Evolutionary conservation across 2,797 vertebrate genomes (phyloP).

Genomic region (Pampus argenteus): DNA sequence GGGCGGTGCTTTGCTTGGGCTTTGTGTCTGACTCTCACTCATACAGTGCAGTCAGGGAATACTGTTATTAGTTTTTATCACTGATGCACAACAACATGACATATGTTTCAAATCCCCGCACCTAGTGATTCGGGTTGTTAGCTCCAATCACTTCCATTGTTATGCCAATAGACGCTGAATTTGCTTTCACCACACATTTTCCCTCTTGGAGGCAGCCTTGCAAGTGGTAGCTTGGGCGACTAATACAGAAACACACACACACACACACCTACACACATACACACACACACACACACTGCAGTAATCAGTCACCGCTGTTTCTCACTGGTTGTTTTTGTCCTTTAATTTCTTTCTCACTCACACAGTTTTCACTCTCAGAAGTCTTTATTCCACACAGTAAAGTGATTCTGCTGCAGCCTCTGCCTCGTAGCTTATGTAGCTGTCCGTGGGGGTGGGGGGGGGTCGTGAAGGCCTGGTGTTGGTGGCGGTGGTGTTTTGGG

Average conservation of each 20-base stretch:
- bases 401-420: slow-evolving; percentile 80
- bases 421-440: slow-evolving; percentile 89
- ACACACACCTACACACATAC: slow-evolving; percentile 17
- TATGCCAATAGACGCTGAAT: slow-evolving; percentile 55
- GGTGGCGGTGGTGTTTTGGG: slow-evolving; percentile 9
- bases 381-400: slow-evolving; percentile 92
- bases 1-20: slow-evolving; percentile 51
- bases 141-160: slow-evolving; percentile 71
- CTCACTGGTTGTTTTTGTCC: slow-evolving; percentile 54
- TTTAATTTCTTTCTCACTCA: slow-evolving; percentile 46
- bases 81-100: slow-evolving; percentile 75
- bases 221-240: slow-evolving; percentile 38
- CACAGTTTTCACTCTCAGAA: slow-evolving; percentile 90
- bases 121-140: slow-evolving; percentile 70
- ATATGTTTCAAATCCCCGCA: slow-evolving; percentile 70
- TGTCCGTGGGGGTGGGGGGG: slow-evolving; percentile 76
- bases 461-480: slow-evolving; percentile 23
- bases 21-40: slow-evolving; percentile 78
- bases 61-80: slow-evolving; percentile 75
- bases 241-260: slow-evolving; percentile 19
- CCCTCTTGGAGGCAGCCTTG: slow-evolving; percentile 39
- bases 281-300: slow-evolving; percentile 4
- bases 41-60: slow-evolving; percentile 69
- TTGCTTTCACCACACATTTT: slow-evolving; percentile 28
- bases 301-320: slow-evolving; percentile 53